phyloP scores from a whole-genome alignment of 2,113 vertebrate species.

The Oxyruncus cristatus region DNA sequence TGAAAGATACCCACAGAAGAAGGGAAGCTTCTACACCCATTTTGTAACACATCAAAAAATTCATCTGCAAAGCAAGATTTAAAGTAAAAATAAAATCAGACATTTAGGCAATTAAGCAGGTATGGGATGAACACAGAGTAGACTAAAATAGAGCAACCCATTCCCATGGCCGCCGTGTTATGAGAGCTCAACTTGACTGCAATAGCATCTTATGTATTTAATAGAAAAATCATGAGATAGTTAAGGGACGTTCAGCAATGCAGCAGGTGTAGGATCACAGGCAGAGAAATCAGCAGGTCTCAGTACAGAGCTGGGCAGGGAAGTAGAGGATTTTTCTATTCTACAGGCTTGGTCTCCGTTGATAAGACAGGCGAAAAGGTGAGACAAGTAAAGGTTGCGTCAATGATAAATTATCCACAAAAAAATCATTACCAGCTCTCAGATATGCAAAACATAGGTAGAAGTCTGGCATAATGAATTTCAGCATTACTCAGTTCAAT shows the following conservation, averaged over 20 bases:
- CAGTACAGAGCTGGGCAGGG: neutral
- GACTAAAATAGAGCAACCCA: neutral
- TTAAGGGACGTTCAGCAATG: accelerated
- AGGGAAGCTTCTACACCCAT: neutral
- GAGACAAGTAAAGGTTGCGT: neutral
- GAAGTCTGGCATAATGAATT: neutral
- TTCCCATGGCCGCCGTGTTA: neutral
- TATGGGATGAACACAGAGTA: neutral
- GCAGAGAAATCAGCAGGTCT: neutral
- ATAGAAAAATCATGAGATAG: neutral
- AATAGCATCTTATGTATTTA: neutral
- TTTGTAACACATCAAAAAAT: neutral
- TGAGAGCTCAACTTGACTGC: neutral
- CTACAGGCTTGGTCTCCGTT: neutral
- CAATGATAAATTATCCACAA: neutral
- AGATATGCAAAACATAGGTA: constrained; percentile 2
- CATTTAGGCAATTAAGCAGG: neutral
- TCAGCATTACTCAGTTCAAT: constrained; percentile 32
- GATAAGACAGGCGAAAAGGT: neutral
- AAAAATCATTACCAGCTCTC: neutral
- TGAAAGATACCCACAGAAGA: neutral
- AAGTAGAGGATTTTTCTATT: neutral
- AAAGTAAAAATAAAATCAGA: neutral
- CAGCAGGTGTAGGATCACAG: neutral
- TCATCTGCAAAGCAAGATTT: neutral